Evolutionary conservation across 2,113 vertebrate species (phyloP), one percentile per base, ranked within the genome.

Genomic region (Mobula hypostoma): DNA sequence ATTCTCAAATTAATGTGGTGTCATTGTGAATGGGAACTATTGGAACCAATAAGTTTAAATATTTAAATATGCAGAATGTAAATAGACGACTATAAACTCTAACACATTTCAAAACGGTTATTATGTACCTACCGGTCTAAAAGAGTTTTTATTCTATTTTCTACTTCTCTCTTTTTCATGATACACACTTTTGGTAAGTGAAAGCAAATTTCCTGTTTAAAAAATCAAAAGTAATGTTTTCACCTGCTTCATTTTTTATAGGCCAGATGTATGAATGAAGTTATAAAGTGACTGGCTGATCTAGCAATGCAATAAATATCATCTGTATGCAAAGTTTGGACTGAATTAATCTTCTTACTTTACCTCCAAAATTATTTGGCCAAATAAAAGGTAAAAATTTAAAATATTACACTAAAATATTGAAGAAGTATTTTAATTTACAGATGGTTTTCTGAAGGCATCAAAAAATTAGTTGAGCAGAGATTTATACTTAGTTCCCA

Each of bases 241-340:
- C 97, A 95, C 98, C 98, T 12, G 97, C 98, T 95, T 99, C 98
- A 95, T 98, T 98, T 78, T 97, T 99, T 98, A 98, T 95, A 98
- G 96, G 12, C 97, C 97, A 94, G 99, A 99, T 0, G 98, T 97
- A 96, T 99, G 99, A 27, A 98, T 96, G 95, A 99, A 96, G 94
- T 96, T 97, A 98, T 96, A 99, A 99, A 96, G 99, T 99, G 94
- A 98, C 98, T 95, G 99, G 98, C 94, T 99, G 99, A 97, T 99
- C 98, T 96, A 99, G 95, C 94, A 98, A 96, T 88, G 98, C 97
- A 94, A 98, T 96, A 96, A 99, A 90, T 99, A 96, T 99, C 98
- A 95, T 98, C 98, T 7, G 97, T 97, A 95, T 96, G 95, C 97
- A 98, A 97, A 99, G 99, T 74, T 98, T 98, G 94, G 97, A 97